Evolutionary conservation across 2,113 vertebrate species (phyloP).

Genomic region (Typhlomys cinereus): DNA sequence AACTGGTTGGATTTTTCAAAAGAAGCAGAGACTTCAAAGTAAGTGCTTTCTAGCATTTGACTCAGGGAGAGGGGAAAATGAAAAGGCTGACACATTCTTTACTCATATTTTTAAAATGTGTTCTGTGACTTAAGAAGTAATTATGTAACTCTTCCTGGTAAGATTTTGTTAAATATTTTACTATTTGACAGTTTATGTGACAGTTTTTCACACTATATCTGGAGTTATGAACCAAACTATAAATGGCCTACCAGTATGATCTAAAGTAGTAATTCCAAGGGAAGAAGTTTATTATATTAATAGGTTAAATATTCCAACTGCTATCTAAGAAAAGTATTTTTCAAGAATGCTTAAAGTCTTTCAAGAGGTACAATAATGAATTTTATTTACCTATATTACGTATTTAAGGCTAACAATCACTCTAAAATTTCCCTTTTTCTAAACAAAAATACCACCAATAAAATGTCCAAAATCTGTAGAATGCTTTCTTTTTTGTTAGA

Average conservation of each 20-base stretch:
- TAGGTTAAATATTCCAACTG: slow-evolving; percentile 23
- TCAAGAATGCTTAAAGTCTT: slow-evolving; percentile 24
- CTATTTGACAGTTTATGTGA: slow-evolving; percentile 73
- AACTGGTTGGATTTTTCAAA: slow-evolving; percentile 50
- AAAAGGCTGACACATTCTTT: slow-evolving; percentile 68
- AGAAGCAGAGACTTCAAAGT: slow-evolving; percentile 26
- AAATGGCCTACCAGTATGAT: slow-evolving; percentile 53
- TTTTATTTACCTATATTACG: slow-evolving; percentile 5
- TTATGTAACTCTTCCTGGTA: slow-evolving; percentile 69
- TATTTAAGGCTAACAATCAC: slow-evolving; percentile 13
- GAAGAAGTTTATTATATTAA: slow-evolving; percentile 47
- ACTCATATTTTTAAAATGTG: slow-evolving; percentile 64
- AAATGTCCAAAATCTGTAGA: background rate
- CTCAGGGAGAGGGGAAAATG: background rate
- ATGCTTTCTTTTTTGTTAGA: background rate
- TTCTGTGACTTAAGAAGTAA: slow-evolving; percentile 59
- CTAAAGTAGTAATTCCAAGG: slow-evolving; percentile 5
- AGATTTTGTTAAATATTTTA: slow-evolving; percentile 73
- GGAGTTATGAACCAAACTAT: slow-evolving; percentile 67
- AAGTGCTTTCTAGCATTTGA: slow-evolving; percentile 37
- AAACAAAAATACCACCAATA: background rate
- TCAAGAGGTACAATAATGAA: slow-evolving; percentile 24
- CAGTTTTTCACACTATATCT: slow-evolving; percentile 61
- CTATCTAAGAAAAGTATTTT: background rate
- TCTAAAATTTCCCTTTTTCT: background rate